Evolutionary conservation across 2,797 vertebrate genomes (phyloP).

Genomic region (Anableps anableps): DNA sequence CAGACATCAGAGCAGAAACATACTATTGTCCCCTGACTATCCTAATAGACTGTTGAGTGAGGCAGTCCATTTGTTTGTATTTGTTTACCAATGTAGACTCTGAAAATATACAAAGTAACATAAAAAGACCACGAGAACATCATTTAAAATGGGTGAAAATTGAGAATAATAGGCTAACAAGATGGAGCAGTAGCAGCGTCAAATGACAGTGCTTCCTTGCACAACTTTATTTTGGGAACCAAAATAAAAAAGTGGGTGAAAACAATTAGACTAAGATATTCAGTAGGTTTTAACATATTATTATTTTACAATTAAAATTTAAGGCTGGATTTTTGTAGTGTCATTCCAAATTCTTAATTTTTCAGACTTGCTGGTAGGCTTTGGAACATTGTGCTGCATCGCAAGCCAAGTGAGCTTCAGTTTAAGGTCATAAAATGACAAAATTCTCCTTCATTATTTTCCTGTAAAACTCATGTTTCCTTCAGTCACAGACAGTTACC

Average conservation of each 20-base stretch:
- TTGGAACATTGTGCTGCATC: neutral
- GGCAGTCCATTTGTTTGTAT: conserved; percentile 79
- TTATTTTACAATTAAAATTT: neutral
- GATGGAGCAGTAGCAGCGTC: conserved; percentile 38
- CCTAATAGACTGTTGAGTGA: conserved; percentile 83
- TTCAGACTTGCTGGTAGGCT: neutral
- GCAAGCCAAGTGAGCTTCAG: neutral
- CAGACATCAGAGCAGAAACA: conserved; percentile 81
- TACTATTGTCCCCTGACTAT: conserved; percentile 76
- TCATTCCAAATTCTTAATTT: neutral
- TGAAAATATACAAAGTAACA: conserved; percentile 67
- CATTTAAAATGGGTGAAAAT: conserved; percentile 66
- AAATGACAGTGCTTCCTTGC: conserved; percentile 24
- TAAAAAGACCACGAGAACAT: conserved; percentile 58
- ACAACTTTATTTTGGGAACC: conserved; percentile 28
- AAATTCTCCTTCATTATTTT: neutral
- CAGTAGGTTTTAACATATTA: neutral
- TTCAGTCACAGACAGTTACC: neutral
- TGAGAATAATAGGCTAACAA: conserved; percentile 56
- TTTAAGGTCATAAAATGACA: neutral
- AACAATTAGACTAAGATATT: conserved; percentile 12
- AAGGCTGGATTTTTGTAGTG: neutral
- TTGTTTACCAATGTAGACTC: conserved; percentile 77
- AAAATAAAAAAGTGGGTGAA: conserved; percentile 12
- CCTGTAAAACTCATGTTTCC: neutral